Evolutionary conservation across 1,140 invertebrate genomes (phyloP).

Genomic region (Drosophila sucinea): DNA sequence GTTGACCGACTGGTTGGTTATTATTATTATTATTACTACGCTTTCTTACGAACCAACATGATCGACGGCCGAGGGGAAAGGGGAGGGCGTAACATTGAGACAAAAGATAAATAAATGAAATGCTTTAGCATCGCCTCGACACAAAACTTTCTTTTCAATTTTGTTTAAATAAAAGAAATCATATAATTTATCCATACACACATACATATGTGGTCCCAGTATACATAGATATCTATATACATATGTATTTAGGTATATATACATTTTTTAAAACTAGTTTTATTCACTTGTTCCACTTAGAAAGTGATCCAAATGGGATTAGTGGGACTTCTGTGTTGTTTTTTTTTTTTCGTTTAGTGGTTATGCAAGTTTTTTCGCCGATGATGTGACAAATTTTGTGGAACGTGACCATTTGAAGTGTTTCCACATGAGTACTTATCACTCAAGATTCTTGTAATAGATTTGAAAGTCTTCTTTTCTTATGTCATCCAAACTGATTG

Average conservation of each 20-base stretch:
- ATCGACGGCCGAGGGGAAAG: slow-evolving; percentile 10
- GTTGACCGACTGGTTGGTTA: slow-evolving; percentile 10
- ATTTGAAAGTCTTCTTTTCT: neutral
- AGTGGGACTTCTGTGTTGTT: slow-evolving; percentile 31
- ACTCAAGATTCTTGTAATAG: neutral
- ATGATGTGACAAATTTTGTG: slow-evolving; percentile 63
- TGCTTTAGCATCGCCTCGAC: slow-evolving; percentile 30
- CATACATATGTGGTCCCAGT: slow-evolving; percentile 1
- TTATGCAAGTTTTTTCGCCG: slow-evolving; percentile 49
- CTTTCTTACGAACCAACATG: slow-evolving; percentile 53
- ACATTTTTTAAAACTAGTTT: slow-evolving; percentile 52
- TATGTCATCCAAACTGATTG: slow-evolving; percentile 13
- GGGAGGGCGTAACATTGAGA: slow-evolving; percentile 69
- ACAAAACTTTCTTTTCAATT: slow-evolving; percentile 72
- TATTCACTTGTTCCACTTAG: slow-evolving; percentile 47
- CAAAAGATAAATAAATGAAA: slow-evolving; percentile 44
- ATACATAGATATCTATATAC: slow-evolving; percentile 13
- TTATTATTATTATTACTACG: slow-evolving; percentile 59
- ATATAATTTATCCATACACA: slow-evolving; percentile 30
- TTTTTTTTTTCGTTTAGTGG: neutral
- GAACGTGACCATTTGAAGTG: slow-evolving; percentile 47
- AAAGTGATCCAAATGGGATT: slow-evolving; percentile 73
- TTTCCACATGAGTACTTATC: slow-evolving; percentile 8
- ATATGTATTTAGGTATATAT: neutral
- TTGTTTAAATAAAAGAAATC: slow-evolving; percentile 70